Conservation (phyloP, 2,113 vertebrate species). For the Lagopus muta region DNA sequence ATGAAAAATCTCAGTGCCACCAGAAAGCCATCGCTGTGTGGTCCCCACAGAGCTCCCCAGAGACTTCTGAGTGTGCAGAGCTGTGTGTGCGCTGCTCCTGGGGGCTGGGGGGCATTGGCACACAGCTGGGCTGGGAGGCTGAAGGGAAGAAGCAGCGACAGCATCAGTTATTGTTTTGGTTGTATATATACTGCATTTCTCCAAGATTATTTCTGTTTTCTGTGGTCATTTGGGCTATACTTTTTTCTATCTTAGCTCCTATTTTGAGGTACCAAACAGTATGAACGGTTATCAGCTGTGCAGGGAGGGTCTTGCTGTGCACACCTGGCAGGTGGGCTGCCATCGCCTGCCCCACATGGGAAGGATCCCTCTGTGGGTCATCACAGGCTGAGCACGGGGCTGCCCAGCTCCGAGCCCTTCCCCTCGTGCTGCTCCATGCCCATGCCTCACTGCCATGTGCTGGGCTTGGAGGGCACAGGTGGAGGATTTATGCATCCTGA, state of each 20-base stretch:
- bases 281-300: accelerated
- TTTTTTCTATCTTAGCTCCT: background rate
- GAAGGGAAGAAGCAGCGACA: background rate
- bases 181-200: background rate
- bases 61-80: accelerated
- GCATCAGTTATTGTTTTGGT: background rate
- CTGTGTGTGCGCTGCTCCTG: accelerated
- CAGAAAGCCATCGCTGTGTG: background rate
- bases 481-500: background rate
- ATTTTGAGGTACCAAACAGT: accelerated
- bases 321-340: accelerated
- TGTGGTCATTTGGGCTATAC: accelerated
- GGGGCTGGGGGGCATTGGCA: background rate
- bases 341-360: accelerated
- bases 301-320: background rate
- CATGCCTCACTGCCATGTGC: background rate
- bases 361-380: background rate
- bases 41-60: accelerated
- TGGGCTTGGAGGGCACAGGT: background rate
- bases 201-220: no score
- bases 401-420: no score
- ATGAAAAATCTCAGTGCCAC: background rate
- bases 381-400: no score
- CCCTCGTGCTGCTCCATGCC: background rate
- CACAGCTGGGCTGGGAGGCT: accelerated